Conservation (phyloP, 2,888 invertebrate genomes). For the Lordiphosa andalusiaca region DNA sequence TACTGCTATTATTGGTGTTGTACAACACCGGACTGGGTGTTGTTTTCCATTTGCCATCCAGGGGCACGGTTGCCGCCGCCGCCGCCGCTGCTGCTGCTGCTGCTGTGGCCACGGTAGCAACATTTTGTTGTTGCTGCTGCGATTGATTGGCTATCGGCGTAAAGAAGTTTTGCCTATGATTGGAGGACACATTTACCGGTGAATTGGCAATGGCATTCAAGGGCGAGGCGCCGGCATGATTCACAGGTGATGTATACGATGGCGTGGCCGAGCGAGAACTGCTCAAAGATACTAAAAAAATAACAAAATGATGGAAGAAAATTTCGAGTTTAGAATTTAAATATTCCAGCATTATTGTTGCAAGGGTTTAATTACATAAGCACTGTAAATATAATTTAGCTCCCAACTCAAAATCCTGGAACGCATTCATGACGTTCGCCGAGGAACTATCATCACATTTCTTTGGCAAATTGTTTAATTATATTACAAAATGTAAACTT, state of each 20-base stretch:
- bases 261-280: conserved; percentile 96
- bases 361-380: conserved; percentile 71
- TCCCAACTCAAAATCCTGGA: conserved; percentile 77
- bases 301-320: conserved; percentile 2
- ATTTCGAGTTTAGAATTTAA: not conserved
- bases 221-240: conserved; percentile 85
- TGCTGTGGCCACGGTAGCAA: conserved; percentile 18
- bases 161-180: conserved; percentile 90
- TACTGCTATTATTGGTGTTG: conserved; percentile 59
- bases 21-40: conserved; percentile 79
- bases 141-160: conserved; percentile 86
- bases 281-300: conserved; percentile 89
- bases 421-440: conserved; percentile 67
- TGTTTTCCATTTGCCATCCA: conserved; percentile 78
- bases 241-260: conserved; percentile 90
- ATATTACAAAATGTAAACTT: conserved; percentile 16
- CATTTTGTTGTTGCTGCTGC: conserved; percentile 49
- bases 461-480: conserved; percentile 4
- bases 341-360: conserved; percentile 2
- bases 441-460: conserved; percentile 20
- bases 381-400: conserved; percentile 79
- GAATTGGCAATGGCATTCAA: conserved; percentile 84
- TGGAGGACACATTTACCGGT: conserved; percentile 85
- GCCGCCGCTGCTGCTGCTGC: conserved; percentile 26
- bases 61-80: conserved; percentile 43